Conservation (phyloP, 2,888 invertebrate species). For the Alloplasta piceator region DNA sequence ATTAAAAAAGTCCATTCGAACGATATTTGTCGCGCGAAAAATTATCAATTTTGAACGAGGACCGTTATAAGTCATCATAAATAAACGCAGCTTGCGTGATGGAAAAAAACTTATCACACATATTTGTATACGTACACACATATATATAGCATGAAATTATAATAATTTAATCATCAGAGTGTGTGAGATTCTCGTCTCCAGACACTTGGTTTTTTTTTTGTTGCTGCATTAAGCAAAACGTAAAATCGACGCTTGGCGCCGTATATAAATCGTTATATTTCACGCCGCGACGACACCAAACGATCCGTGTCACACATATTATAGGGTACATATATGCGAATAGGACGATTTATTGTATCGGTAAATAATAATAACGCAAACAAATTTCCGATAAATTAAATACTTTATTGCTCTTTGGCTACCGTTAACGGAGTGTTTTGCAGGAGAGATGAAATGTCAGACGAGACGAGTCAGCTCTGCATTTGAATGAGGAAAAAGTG, state of each 20-base stretch:
- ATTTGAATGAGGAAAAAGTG: no score
- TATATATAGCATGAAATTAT: constrained; percentile 10
- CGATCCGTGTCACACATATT: constrained; percentile 53
- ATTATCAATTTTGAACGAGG: constrained; percentile 1
- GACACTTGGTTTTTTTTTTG: constrained; percentile 15
- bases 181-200: constrained; percentile 1
- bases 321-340: constrained; percentile 11
- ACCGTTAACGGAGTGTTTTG: background rate
- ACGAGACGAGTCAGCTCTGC: background rate
- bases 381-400: background rate
- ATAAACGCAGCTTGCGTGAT: constrained; percentile 24
- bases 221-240: background rate
- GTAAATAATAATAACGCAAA: constrained; percentile 23
- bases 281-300: constrained; percentile 53
- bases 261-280: constrained; percentile 59
- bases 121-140: background rate
- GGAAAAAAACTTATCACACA: constrained; percentile 52
- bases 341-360: constrained; percentile 54
- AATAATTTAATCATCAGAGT: constrained; percentile 33
- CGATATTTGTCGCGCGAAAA: constrained; percentile 36
- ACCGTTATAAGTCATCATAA: constrained; percentile 32
- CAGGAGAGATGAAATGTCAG: no score
- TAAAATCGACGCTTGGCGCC: constrained; percentile 11
- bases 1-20: background rate
- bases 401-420: constrained; percentile 1